Percentiles rank a stretch among this genome's conserved stretches.
phyloP scores from a whole-genome alignment of 1,140 invertebrate genomes.

The Pentalonia nigronervosa region DNA sequence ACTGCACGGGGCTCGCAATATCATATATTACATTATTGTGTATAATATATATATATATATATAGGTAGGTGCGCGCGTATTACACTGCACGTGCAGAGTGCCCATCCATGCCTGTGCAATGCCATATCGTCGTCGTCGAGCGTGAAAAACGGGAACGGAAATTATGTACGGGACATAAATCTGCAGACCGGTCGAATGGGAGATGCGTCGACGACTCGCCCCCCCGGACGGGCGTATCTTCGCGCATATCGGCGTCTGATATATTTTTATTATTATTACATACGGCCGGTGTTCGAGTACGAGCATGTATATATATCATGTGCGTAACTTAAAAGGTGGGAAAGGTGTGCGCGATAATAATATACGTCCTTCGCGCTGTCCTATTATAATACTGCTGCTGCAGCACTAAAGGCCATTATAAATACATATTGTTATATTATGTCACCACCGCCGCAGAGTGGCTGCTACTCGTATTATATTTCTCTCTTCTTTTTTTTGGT shows the following conservation, averaged over 20 bases:
- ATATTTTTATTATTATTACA: background rate
- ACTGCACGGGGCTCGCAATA: background rate
- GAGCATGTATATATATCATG: background rate
- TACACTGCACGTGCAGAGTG: background rate
- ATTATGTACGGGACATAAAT: conserved; percentile 38
- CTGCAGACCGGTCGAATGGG: background rate
- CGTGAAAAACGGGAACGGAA: background rate
- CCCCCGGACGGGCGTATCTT: background rate
- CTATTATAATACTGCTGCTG: background rate
- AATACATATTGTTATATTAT: conserved; percentile 11
- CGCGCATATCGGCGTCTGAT: background rate
- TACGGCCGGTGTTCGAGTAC: background rate
- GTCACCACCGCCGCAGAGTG: background rate
- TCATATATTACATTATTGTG: background rate
- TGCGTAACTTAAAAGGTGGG: background rate
- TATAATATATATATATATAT: too few species aligned
- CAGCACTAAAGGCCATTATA: background rate
- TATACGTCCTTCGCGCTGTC: background rate
- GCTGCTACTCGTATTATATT: conserved; percentile 5
- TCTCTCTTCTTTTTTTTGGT: background rate
- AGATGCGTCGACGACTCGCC: conserved; percentile 2
- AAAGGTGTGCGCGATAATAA: conserved; percentile 15
- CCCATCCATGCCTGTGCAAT: background rate
- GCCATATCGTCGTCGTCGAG: background rate
- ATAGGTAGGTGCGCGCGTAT: background rate